A percentile compares a stretch with the other conserved stretches of the same genome.
These are phyloP conservation scores for Thecophora atra DNA, from an alignment of 2,888 invertebrate genomes.

Conservation along the genomic window DNA sequence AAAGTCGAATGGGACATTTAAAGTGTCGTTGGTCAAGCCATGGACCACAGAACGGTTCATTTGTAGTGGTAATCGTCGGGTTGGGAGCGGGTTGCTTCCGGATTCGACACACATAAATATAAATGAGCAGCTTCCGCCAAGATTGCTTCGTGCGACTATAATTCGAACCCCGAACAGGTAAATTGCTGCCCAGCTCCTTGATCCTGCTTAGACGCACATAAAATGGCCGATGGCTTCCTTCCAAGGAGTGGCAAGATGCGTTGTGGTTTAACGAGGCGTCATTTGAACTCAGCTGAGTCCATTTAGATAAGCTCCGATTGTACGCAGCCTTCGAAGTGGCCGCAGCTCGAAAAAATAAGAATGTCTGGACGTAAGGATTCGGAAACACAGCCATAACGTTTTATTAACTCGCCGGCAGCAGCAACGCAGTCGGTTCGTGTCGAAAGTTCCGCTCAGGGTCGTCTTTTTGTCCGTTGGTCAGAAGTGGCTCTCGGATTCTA, in stretches of 20 bases:
- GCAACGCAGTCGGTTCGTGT: conserved; percentile 33
- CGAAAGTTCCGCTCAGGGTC: conserved; percentile 38
- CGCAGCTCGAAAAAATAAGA: conserved; percentile 6
- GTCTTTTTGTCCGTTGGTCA: background rate
- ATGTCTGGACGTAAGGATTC: conserved; percentile 14
- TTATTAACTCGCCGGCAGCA: conserved; percentile 46
- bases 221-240: too few species aligned
- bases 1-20: background rate
- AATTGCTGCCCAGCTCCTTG: background rate
- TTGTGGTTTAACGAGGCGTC: background rate
- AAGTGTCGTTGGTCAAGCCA: conserved; percentile 45
- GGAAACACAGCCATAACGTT: conserved; percentile 55
- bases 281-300: conserved; percentile 1
- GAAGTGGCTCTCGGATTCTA: conserved; percentile 13
- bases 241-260: too few species aligned
- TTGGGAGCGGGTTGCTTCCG: conserved; percentile 34
- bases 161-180: background rate
- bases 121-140: conserved; percentile 18
- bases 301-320: conserved; percentile 43
- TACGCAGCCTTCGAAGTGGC: conserved; percentile 14
- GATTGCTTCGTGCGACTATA: background rate
- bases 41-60: conserved; percentile 54
- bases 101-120: conserved; percentile 7
- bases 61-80: conserved; percentile 52
- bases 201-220: too few species aligned